Evolutionary conservation across 2,797 vertebrate species (phyloP).

Genomic region (Chelmon rostratus): DNA sequence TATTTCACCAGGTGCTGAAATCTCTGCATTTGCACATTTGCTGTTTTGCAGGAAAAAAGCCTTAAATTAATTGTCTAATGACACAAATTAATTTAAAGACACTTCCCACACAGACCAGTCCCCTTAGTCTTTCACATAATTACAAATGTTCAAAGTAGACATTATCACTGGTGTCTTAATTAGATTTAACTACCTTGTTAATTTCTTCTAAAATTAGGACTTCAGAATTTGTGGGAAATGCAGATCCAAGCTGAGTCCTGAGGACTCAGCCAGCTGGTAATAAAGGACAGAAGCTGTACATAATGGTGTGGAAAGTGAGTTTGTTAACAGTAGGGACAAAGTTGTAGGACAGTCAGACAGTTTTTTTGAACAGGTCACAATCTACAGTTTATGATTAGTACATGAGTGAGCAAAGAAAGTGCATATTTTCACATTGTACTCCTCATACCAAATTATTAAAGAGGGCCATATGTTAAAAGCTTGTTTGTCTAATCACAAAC

Average conservation of each 20-base stretch:
- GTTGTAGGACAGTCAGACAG: neutral
- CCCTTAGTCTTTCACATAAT: neutral
- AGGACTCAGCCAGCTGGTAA: neutral
- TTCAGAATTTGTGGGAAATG: neutral
- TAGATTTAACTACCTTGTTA: neutral
- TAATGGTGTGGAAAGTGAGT: neutral
- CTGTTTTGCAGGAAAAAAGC: neutral
- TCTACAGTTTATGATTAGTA: neutral
- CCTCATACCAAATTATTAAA: too few species aligned
- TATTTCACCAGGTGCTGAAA: neutral
- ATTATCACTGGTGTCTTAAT: neutral
- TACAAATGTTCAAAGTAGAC: neutral
- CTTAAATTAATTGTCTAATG: neutral
- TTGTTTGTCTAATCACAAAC: neutral
- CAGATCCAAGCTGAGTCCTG: neutral
- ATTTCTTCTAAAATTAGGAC: neutral
- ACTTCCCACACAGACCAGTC: neutral
- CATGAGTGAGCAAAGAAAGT: neutral
- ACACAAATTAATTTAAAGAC: neutral
- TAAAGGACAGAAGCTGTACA: neutral
- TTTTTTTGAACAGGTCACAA: neutral
- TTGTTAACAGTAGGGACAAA: neutral
- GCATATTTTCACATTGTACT: neutral
- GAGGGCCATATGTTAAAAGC: too few species aligned
- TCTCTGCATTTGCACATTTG: neutral